phyloP scores from a whole-genome alignment of 2,888 invertebrate genomes.

The Plemyria rubiginata region DNA sequence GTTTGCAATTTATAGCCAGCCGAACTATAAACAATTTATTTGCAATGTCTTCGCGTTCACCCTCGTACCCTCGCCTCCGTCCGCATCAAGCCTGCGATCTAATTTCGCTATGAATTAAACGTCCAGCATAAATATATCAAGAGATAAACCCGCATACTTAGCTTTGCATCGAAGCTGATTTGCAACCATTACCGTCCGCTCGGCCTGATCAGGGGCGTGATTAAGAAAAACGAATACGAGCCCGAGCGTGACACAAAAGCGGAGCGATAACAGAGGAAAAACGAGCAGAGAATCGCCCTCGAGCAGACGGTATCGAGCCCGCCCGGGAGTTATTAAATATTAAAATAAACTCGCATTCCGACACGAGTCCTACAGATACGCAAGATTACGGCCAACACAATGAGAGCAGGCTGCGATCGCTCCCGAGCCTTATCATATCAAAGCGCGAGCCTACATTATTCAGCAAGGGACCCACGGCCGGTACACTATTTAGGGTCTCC shows the following conservation, averaged over 20 bases:
- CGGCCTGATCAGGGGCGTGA: constrained; percentile 69
- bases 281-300: constrained; percentile 77
- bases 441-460: constrained; percentile 76
- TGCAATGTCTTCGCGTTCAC: constrained; percentile 42
- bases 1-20: constrained; percentile 66
- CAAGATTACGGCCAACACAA: constrained; percentile 81
- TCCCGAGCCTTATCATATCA: constrained; percentile 78
- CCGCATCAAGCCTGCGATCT: constrained; percentile 25
- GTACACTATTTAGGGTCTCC: constrained; percentile 64
- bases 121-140: constrained; percentile 30
- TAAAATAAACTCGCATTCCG: constrained; percentile 84
- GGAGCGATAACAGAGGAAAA: constrained; percentile 77
- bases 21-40: constrained; percentile 58
- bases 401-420: constrained; percentile 76
- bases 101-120: constrained; percentile 29
- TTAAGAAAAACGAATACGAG: constrained; percentile 77
- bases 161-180: constrained; percentile 53
- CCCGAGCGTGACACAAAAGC: constrained; percentile 81
- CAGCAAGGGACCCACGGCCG: constrained; percentile 52
- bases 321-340: constrained; percentile 83
- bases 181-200: constrained; percentile 60
- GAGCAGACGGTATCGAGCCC: constrained; percentile 77
- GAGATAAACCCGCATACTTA: constrained; percentile 39
- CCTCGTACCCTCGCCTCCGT: constrained; percentile 26
- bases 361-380: constrained; percentile 81